Evolutionary conservation across 2,113 vertebrate genomes (phyloP).

Genomic region (Formicarius rufipectus): DNA sequence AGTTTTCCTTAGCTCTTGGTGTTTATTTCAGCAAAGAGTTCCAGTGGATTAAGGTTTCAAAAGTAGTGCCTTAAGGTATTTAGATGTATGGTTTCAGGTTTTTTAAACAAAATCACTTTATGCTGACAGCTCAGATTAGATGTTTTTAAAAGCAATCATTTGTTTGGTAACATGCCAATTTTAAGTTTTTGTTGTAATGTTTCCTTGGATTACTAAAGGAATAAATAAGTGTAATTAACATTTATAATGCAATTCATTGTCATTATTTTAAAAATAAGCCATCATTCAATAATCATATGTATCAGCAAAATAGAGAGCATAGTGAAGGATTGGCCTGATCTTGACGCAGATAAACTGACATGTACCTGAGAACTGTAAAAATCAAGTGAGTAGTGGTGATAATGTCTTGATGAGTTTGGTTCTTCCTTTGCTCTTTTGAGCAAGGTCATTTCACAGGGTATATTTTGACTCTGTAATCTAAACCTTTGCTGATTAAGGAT

Average conservation of each 20-base stretch:
- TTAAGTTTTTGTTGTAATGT: background rate
- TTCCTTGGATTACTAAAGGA: background rate
- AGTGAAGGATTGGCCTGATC: background rate
- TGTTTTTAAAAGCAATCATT: background rate
- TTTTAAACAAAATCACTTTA: background rate
- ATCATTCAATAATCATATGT: background rate
- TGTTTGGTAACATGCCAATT: background rate
- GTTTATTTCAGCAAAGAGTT: background rate
- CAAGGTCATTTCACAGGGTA: background rate
- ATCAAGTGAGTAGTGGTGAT: background rate
- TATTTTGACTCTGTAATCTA: constrained; percentile 7
- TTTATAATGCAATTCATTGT: background rate
- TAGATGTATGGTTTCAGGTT: background rate
- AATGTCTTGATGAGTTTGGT: background rate
- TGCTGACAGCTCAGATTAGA: background rate
- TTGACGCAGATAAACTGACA: background rate
- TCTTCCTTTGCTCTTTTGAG: background rate
- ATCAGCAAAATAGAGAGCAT: background rate
- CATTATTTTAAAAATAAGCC: background rate
- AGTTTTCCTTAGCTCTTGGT: background rate
- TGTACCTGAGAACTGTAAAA: background rate
- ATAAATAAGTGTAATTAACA: background rate
- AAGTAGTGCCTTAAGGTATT: background rate
- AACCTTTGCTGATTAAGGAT: constrained; percentile 30
- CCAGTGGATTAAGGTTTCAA: background rate